phyloP scores from a whole-genome alignment of 2,888 invertebrate genomes.

The Coleophora deauratella region DNA sequence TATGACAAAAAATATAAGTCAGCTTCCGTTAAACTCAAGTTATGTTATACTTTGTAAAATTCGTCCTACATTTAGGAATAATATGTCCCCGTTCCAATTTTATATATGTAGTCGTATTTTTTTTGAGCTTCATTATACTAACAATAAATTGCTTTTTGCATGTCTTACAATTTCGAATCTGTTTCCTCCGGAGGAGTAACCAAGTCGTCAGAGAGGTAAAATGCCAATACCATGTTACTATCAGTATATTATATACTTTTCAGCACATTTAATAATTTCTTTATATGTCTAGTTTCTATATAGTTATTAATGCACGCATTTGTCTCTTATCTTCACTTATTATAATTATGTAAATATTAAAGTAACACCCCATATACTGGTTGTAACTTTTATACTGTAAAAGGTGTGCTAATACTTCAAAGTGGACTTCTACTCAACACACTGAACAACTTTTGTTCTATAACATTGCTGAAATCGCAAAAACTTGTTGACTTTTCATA shows the following conservation, averaged over 20 bases:
- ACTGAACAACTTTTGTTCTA: too few species aligned
- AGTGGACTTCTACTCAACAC: too few species aligned
- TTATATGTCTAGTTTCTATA: background rate
- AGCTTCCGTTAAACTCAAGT: too few species aligned
- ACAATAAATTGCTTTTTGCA: slow-evolving; percentile 76
- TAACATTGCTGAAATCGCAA: too few species aligned
- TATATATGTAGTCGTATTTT: too few species aligned
- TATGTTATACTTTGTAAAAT: too few species aligned
- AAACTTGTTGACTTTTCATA: too few species aligned
- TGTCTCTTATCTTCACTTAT: background rate
- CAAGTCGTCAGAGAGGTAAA: slow-evolving; percentile 75
- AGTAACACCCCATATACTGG: background rate
- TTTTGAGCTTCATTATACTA: slow-evolving; percentile 37
- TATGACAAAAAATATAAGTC: too few species aligned
- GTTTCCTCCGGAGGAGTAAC: slow-evolving; percentile 78
- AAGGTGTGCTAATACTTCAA: too few species aligned
- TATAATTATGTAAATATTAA: slow-evolving; percentile 14
- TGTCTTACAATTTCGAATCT: slow-evolving; percentile 82
- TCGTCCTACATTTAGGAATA: too few species aligned
- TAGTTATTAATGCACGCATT: background rate
- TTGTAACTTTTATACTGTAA: background rate
- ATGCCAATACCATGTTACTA: background rate
- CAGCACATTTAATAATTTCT: background rate
- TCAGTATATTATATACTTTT: too few species aligned
- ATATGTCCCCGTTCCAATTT: too few species aligned